Evolutionary conservation across 1,140 invertebrate genomes (phyloP).

Genomic region (Chironomus tepperi): DNA sequence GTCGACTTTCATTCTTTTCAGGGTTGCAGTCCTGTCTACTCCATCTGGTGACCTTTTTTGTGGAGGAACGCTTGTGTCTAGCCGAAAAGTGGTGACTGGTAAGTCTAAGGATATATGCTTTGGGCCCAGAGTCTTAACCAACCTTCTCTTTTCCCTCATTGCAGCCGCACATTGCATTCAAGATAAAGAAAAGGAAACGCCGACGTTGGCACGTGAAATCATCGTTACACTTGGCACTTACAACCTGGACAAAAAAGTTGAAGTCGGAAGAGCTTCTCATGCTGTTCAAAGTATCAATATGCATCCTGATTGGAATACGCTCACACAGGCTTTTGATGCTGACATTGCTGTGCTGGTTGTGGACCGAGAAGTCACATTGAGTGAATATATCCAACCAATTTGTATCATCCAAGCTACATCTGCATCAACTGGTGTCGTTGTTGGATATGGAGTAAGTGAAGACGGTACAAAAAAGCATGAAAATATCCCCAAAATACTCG

Average conservation of each 20-base stretch:
- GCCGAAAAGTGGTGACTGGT: background rate
- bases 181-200: background rate
- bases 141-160: background rate
- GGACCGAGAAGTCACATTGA: background rate
- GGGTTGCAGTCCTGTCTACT: too few relatives aligned
- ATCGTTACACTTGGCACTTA: background rate
- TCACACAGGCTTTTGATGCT: background rate
- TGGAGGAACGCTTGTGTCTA: background rate
- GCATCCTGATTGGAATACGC: background rate
- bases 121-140: too few relatives aligned
- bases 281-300: background rate
- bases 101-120: background rate
- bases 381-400: background rate
- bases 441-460: background rate
- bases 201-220: background rate
- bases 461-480: background rate
- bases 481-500: background rate
- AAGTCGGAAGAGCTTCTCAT: background rate
- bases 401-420: background rate
- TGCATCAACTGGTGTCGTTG: background rate
- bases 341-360: background rate
- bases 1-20: too few relatives aligned
- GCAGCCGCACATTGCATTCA: background rate
- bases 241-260: background rate
- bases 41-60: background rate